A percentile compares a stretch with the other conserved stretches of the same genome.
These are phyloP conservation scores for Acrobasis repandana DNA, from an alignment of 2,888 invertebrate species.

Conservation along the genomic window DNA sequence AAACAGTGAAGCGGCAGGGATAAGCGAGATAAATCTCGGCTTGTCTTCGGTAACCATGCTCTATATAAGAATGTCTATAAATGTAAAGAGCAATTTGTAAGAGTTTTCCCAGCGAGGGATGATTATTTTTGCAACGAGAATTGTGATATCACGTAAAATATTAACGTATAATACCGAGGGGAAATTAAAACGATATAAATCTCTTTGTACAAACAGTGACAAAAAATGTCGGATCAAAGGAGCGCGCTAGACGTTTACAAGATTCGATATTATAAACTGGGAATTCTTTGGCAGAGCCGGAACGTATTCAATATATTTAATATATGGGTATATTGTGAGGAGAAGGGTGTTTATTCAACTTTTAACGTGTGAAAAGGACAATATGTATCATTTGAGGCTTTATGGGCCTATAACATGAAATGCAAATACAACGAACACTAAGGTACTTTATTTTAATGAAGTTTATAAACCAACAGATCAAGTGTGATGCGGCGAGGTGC, in stretches of 20 bases:
- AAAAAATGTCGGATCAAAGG: conserved; percentile 37
- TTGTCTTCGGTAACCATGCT: conserved; percentile 54
- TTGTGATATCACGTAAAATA: conserved; percentile 65
- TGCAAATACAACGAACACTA: background rate
- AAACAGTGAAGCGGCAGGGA: conserved; percentile 52
- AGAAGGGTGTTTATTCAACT: background rate
- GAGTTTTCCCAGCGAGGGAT: conserved; percentile 51
- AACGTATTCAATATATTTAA: background rate
- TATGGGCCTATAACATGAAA: background rate
- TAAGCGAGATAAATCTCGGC: conserved; percentile 63
- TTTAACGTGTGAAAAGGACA: background rate
- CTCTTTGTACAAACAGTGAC: conserved; percentile 53
- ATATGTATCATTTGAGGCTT: background rate
- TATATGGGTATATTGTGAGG: background rate
- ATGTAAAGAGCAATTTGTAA: conserved; percentile 53
- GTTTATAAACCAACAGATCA: conserved; percentile 7
- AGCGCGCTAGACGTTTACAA: conserved; percentile 34
- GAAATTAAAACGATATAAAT: conserved; percentile 65
- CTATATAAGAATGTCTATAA: conserved; percentile 50
- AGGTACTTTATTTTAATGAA: background rate
- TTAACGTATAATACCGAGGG: conserved; percentile 65
- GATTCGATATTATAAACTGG: conserved; percentile 32
- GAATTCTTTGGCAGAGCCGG: conserved; percentile 21
- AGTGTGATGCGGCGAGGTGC: background rate
- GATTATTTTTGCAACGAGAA: conserved; percentile 54